These are phyloP conservation scores for Sebastes matsubarae DNA, from an alignment of 2,797 vertebrate species.

Conservation along the genomic window DNA sequence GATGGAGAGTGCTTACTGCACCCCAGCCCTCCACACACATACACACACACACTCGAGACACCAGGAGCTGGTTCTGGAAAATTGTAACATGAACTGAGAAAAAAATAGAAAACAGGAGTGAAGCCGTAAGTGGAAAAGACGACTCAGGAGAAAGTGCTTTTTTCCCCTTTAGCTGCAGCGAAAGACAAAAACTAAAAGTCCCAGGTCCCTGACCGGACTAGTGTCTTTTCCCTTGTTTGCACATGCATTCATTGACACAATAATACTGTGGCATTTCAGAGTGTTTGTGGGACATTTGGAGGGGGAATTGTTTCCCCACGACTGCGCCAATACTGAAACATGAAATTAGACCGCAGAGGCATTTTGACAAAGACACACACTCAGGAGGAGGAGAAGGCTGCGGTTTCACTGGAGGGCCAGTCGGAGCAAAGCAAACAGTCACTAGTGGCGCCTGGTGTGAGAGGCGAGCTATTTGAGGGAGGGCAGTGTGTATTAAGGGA, in stretches of 20 bases:
- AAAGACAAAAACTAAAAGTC: constrained; percentile 33
- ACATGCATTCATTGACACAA: constrained; percentile 38
- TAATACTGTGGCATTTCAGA: constrained; percentile 43
- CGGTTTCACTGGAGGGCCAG: constrained; percentile 60
- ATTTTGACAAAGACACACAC: constrained; percentile 60
- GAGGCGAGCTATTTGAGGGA: constrained; percentile 38
- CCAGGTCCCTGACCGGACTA: constrained; percentile 22
- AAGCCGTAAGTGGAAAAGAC: constrained; percentile 75
- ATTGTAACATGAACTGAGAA: constrained; percentile 64
- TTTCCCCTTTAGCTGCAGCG: constrained; percentile 49
- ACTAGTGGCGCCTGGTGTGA: constrained; percentile 59
- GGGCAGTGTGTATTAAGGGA: constrained; percentile 6
- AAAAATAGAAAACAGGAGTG: constrained; percentile 45
- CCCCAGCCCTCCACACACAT: constrained; percentile 26
- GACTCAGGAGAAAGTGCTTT: constrained; percentile 63
- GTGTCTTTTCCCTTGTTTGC: constrained; percentile 1
- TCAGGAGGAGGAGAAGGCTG: constrained; percentile 58
- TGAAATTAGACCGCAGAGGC: constrained; percentile 55
- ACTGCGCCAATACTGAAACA: constrained; percentile 62
- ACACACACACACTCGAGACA: constrained; percentile 35
- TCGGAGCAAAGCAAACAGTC: constrained; percentile 58
- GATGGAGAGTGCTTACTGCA: constrained; percentile 66
- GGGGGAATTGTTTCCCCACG: constrained; percentile 35
- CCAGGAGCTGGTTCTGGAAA: constrained; percentile 72
- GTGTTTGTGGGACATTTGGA: constrained; percentile 60